Percentiles rank a stretch among this genome's conserved stretches.
phyloP scores from a whole-genome alignment of 1,140 invertebrate genomes.

The Cataglyphis hispanica region DNA sequence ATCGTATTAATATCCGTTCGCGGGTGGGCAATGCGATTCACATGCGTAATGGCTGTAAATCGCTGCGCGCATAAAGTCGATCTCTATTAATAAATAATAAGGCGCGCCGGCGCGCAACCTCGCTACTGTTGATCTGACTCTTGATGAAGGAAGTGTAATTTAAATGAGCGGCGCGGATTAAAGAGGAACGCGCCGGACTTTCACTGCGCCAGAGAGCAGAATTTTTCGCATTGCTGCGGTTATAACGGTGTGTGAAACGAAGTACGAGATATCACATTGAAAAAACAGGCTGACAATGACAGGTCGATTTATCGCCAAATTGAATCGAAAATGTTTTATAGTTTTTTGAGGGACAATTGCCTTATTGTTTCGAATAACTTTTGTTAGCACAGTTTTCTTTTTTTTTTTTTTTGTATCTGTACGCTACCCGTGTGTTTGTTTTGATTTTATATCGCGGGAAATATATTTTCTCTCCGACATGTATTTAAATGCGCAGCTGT shows the following conservation, averaged over 20 bases:
- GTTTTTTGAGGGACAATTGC: neutral
- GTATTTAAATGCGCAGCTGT: neutral
- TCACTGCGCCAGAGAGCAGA: conserved; percentile 10
- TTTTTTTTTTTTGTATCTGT: neutral
- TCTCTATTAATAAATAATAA: conserved; percentile 58
- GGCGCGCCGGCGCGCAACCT: conserved; percentile 8
- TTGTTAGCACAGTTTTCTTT: neutral
- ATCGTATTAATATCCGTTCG: conserved; percentile 12
- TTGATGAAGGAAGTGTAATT: conserved; percentile 46
- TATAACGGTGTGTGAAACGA: neutral
- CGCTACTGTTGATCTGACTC: conserved; percentile 45
- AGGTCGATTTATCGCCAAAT: neutral
- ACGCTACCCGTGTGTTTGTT: neutral
- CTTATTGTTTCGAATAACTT: neutral
- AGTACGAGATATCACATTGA: neutral
- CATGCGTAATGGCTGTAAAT: neutral
- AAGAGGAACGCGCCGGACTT: conserved; percentile 33
- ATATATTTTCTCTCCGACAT: neutral
- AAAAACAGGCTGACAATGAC: neutral
- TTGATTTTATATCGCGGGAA: neutral
- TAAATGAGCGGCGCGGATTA: conserved; percentile 33
- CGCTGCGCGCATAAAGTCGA: neutral
- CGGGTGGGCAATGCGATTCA: neutral
- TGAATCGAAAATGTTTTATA: neutral
- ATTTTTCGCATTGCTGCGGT: conserved; percentile 4